Conservation (phyloP, 2,113 vertebrate genomes). For the Pipa parva region DNA sequence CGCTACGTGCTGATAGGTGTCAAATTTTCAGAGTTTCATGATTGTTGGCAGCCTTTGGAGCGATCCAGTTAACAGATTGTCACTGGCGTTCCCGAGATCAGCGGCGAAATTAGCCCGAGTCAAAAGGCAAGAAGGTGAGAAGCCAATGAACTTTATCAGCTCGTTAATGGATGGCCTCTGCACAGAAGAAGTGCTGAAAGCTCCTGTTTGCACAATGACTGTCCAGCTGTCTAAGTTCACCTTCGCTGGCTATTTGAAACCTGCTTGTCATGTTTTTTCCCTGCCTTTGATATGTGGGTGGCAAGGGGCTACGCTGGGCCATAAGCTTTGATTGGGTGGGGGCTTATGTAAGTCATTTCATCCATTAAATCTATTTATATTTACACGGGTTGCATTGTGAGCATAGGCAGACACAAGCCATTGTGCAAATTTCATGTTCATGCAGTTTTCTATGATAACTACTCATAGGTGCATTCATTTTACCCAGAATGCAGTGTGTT, state of each 20-base stretch:
- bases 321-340: too few relatives aligned
- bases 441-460: too few relatives aligned
- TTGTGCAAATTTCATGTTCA: too few relatives aligned
- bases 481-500: too few relatives aligned
- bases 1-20: background rate
- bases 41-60: background rate
- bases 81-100: background rate
- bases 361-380: too few relatives aligned
- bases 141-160: background rate
- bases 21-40: background rate
- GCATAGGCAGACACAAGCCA: too few relatives aligned
- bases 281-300: background rate
- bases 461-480: too few relatives aligned
- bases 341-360: too few relatives aligned
- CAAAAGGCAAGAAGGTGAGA: background rate
- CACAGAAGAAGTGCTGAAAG: conserved; percentile 12
- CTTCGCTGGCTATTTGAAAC: background rate
- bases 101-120: background rate
- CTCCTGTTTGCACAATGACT: background rate
- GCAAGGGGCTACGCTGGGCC: too few relatives aligned
- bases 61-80: conserved; percentile 6
- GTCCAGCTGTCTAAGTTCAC: conserved; percentile 5
- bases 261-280: too few relatives aligned
- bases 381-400: too few relatives aligned
- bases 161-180: background rate